A percentile compares a stretch with the other conserved stretches of the same genome.
Conservation (phyloP, 2,113 vertebrate genomes). For the Sinocyclocheilus anophthalmus region DNA sequence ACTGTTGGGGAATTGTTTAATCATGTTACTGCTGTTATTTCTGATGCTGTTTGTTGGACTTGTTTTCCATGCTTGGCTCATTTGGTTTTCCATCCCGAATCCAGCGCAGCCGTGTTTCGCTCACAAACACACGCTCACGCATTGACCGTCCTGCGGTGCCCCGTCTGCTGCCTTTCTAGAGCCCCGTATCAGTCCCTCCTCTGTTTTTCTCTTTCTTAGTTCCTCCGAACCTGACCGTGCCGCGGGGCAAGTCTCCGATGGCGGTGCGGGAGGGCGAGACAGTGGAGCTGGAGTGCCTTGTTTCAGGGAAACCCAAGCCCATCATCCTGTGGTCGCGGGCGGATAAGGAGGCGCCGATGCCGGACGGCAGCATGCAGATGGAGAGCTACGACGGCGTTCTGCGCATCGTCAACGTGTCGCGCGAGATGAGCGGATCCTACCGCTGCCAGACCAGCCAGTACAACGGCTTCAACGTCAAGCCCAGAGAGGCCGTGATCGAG, state of each 20-base stretch:
- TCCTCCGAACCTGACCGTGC: conserved; percentile 96
- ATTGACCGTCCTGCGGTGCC: conserved; percentile 61
- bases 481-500: conserved; percentile 91
- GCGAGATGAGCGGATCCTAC: conserved; percentile 95
- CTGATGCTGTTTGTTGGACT: too few relatives aligned
- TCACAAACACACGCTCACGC: not conserved
- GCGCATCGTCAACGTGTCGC: conserved; percentile 90
- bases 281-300: conserved; percentile 97
- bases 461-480: conserved; percentile 97
- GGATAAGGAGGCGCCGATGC: conserved; percentile 93
- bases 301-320: conserved; percentile 97
- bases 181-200: conserved; percentile 81
- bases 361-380: conserved; percentile 89
- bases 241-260: conserved; percentile 94
- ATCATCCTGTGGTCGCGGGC: conserved; percentile 97
- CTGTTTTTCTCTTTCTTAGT: conserved; percentile 87
- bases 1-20: too few relatives aligned
- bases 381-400: conserved; percentile 97
- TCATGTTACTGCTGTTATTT: too few relatives aligned
- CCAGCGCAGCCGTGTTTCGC: too few relatives aligned
- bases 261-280: conserved; percentile 94
- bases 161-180: conserved; percentile 75
- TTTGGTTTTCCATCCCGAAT: too few relatives aligned
- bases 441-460: conserved; percentile 97
- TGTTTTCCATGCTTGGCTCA: too few relatives aligned